Conservation (phyloP, 2,797 vertebrate genomes). For the Threskiornis aethiopicus region DNA sequence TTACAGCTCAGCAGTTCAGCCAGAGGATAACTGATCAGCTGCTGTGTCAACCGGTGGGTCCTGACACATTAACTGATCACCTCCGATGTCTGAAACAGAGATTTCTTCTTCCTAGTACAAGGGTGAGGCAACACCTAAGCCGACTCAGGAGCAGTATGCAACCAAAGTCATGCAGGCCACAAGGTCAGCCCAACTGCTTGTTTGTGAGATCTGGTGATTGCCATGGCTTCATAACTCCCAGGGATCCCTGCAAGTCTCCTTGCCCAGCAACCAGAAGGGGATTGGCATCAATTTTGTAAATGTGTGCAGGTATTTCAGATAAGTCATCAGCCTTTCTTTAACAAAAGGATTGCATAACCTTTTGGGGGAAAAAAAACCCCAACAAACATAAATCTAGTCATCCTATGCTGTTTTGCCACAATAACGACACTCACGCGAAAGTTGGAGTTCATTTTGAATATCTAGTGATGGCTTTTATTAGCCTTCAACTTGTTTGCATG, state of each 20-base stretch:
- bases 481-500: background rate
- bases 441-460: background rate
- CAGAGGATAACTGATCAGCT: background rate
- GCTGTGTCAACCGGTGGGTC: accelerated
- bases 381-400: background rate
- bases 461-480: background rate
- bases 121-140: background rate
- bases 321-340: background rate
- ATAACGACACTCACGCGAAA: background rate
- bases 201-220: background rate
- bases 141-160: background rate
- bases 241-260: background rate
- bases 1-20: background rate
- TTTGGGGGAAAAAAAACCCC: background rate
- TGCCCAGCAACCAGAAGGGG: background rate
- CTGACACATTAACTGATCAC: background rate
- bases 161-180: background rate
- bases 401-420: background rate
- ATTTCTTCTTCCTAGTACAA: background rate
- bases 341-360: background rate
- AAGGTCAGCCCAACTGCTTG: background rate
- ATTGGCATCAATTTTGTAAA: background rate
- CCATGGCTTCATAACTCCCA: background rate
- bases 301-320: background rate
- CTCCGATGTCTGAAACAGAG: accelerated